A percentile compares a stretch with the other conserved stretches of the same genome.
Evolutionary conservation across 2,888 invertebrate genomes (phyloP).

Genomic region (Melinaea marsaeus): DNA sequence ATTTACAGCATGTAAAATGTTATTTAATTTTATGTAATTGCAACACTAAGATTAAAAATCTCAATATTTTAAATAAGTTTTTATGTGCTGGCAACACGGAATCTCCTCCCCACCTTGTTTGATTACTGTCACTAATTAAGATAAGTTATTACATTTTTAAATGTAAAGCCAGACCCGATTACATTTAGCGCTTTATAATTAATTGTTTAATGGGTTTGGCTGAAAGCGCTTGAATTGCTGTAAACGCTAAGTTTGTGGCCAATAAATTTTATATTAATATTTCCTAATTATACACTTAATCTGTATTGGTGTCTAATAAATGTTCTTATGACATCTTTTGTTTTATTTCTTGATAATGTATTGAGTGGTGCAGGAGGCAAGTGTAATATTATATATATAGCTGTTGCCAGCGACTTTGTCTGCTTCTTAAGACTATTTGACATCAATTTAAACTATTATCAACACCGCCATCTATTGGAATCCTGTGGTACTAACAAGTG

Average conservation of each 20-base stretch:
- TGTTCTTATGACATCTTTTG: conserved; percentile 25
- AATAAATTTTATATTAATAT: conserved; percentile 22
- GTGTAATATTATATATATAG: too few relatives aligned
- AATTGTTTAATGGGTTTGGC: conserved; percentile 7
- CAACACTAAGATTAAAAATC: too few relatives aligned
- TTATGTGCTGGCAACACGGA: conserved; percentile 9
- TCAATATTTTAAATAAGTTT: not conserved
- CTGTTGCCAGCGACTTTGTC: too few relatives aligned
- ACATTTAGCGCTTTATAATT: not conserved
- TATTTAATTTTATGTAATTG: not conserved
- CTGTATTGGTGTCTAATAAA: conserved; percentile 34
- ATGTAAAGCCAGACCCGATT: not conserved
- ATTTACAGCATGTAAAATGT: not conserved
- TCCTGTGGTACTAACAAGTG: too few relatives aligned
- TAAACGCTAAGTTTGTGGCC: conserved; percentile 23
- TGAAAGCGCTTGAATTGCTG: conserved; percentile 13
- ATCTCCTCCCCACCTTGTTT: conserved; percentile 18
- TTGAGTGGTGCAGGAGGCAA: too few relatives aligned
- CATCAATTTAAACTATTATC: too few relatives aligned
- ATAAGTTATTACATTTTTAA: not conserved
- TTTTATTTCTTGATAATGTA: conserved; percentile 12
- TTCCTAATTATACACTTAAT: conserved; percentile 30
- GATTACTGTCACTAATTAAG: not conserved
- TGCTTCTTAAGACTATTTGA: too few relatives aligned
- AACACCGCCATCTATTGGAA: too few relatives aligned